A percentile compares a stretch with the other conserved stretches of the same genome.
Evolutionary conservation across 2,888 invertebrate genomes (phyloP).

Genomic region (Tetragonula carbonaria): DNA sequence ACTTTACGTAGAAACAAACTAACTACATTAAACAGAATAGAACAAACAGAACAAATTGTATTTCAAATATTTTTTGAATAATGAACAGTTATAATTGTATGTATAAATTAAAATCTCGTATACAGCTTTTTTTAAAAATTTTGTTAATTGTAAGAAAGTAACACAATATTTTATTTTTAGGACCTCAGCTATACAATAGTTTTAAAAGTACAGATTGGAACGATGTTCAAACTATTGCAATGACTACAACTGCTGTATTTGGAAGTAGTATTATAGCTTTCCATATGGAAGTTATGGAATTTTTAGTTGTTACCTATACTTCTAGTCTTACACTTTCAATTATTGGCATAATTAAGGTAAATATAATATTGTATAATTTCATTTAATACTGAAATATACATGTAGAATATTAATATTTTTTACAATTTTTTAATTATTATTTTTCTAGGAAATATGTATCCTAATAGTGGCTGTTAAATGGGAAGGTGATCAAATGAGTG

Average conservation of each 20-base stretch:
- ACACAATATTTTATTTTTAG: constrained; percentile 58
- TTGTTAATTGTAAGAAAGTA: neutral
- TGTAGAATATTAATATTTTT: neutral
- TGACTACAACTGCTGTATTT: constrained; percentile 73
- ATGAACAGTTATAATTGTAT: too few relatives aligned
- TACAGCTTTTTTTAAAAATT: neutral
- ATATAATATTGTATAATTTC: constrained; percentile 40
- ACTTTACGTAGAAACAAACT: too few relatives aligned
- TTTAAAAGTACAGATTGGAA: constrained; percentile 76
- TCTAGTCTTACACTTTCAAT: constrained; percentile 98
- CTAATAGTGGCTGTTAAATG: constrained; percentile 94
- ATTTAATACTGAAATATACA: neutral
- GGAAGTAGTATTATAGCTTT: constrained; percentile 95
- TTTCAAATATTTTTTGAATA: neutral
- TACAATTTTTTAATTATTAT: neutral
- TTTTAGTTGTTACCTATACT: constrained; percentile 95
- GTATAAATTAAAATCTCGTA: too few relatives aligned
- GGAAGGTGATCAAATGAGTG: constrained; percentile 93
- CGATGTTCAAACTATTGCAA: constrained; percentile 66
- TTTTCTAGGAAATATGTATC: constrained; percentile 94
- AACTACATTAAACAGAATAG: too few relatives aligned
- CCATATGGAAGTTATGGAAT: constrained; percentile 97
- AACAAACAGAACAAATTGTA: neutral
- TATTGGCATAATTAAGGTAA: constrained; percentile 98
- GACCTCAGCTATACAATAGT: constrained; percentile 68